Conservation (phyloP, 1,140 invertebrate species). For the Euura lappo region DNA sequence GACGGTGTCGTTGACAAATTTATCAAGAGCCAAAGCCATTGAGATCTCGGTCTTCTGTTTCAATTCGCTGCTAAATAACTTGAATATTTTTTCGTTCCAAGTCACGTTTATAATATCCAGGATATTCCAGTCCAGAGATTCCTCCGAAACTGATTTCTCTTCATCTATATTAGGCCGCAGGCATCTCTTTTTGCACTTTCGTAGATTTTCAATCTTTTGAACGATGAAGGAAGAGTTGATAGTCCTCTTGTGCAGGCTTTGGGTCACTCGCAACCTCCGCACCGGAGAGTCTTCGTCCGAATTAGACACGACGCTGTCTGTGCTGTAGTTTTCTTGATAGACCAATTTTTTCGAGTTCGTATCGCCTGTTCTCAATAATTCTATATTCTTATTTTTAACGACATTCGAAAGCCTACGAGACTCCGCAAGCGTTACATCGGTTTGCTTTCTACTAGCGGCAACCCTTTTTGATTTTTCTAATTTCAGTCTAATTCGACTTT, state of each 20-base stretch:
- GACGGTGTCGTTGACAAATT: slow-evolving; percentile 32
- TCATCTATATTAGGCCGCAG: background rate
- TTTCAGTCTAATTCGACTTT: slow-evolving; percentile 32
- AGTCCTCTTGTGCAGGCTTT: background rate
- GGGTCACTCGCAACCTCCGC: background rate
- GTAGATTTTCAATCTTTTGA: slow-evolving; percentile 4
- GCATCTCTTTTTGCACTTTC: background rate
- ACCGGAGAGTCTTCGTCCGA: slow-evolving; percentile 32
- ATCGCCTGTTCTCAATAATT: background rate
- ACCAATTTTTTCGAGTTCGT: background rate
- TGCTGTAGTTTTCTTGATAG: slow-evolving; percentile 24
- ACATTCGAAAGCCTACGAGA: background rate
- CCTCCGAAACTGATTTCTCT: slow-evolving; percentile 27
- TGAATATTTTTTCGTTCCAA: slow-evolving; percentile 49
- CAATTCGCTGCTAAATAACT: slow-evolving; percentile 53
- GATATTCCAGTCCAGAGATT: slow-evolving; percentile 35
- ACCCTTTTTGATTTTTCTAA: slow-evolving; percentile 19
- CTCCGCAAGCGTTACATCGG: background rate
- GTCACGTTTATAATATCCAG: slow-evolving; percentile 58
- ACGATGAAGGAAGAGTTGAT: background rate
- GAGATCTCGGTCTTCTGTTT: slow-evolving; percentile 48
- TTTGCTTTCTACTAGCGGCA: background rate
- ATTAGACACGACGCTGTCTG: slow-evolving; percentile 27
- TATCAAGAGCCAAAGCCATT: slow-evolving; percentile 55
- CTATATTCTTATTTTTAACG: background rate